Evolutionary conservation across 2,797 vertebrate species (phyloP), one percentile per base, ranked within the genome.

Genomic region (Atherinosoma microstoma): DNA sequence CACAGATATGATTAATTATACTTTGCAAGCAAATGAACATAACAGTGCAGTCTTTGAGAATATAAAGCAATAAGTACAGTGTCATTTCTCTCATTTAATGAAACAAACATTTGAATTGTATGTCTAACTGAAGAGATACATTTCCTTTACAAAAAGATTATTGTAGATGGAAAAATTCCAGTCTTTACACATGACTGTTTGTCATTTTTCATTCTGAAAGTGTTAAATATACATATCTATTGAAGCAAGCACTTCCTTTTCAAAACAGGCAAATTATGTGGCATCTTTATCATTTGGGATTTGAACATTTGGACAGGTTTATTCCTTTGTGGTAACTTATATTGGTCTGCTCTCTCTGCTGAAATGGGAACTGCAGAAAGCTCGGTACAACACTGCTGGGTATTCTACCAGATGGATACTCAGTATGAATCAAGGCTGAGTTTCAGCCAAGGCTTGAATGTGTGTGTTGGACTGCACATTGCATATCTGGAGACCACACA

Each of bases 401-500:
- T 93, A 92, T 93, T 94, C 90, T 86, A 92, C 87, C 92, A 94
- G 92, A 95, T 93, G 94, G 91, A 94, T 91, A 72, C 87, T 90
- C 84, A 16, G 89, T 92, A 93, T 94, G 94, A 95, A 94, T 95
- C 88, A 91, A 84, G 82, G 82, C 91, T 91, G 90, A 87, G 91
- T 90, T 88, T 92, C 84, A 84, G 91, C 91, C 94, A 93, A 93
- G 90, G 85, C 86, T 71, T 42, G 62, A 88, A 87, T 95, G 94
- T 95, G 92, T 94, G 93, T 94, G 92, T 95, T 95, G 95, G 95
- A 95, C 93, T 87, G 82, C 81, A 80, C 83, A 64, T 84, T 87
- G 89, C 92, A 94, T 95, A 94, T 95, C 93, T 94, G 90, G 91
- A 95, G 97, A 99, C 97, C 97, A 99, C 97, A 98, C 97, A 98